A percentile compares a stretch with the other conserved stretches of the same genome.
Conservation (phyloP, 2,888 invertebrate species). For the Agrotis ipsilon region DNA sequence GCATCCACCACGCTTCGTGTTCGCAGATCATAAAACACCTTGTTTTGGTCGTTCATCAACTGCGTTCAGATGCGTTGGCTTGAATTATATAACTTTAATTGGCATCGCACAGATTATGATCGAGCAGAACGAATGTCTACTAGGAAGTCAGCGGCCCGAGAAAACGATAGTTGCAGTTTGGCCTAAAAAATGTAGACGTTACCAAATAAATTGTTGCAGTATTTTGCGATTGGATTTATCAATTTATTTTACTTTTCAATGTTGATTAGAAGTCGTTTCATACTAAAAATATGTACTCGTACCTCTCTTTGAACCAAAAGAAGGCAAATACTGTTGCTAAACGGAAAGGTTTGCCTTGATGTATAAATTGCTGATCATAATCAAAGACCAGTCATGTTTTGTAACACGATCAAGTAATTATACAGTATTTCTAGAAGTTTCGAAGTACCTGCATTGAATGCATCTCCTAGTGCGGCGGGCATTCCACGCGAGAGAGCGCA, state of each 20-base stretch:
- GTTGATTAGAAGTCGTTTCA: constrained; percentile 6
- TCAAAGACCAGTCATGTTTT: constrained; percentile 33
- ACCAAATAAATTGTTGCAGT: constrained; percentile 32
- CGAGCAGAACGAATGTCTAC: constrained; percentile 43
- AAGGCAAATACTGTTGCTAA: background rate
- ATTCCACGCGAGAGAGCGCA: constrained; percentile 84
- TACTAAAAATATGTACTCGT: background rate
- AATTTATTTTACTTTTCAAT: constrained; percentile 17
- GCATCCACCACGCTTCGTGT: constrained; percentile 69
- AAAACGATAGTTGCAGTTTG: constrained; percentile 64
- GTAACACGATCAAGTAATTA: constrained; percentile 42
- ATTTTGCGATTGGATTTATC: constrained; percentile 27
- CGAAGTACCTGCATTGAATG: constrained; percentile 63
- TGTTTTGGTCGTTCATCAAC: constrained; percentile 79
- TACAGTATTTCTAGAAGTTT: constrained; percentile 61
- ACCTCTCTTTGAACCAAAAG: background rate
- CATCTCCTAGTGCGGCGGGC: constrained; percentile 68
- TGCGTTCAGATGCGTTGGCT: constrained; percentile 65
- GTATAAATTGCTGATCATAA: constrained; percentile 12
- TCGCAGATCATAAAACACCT: constrained; percentile 72
- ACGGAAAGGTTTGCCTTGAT: background rate
- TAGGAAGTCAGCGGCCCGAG: constrained; percentile 67
- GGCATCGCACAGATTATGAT: constrained; percentile 67
- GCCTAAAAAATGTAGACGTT: constrained; percentile 47
- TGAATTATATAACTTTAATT: constrained; percentile 82